Base-by-base conservation (phyloP, 2,888 invertebrate genomes). In the Ichneumoninae sp. region DNA sequence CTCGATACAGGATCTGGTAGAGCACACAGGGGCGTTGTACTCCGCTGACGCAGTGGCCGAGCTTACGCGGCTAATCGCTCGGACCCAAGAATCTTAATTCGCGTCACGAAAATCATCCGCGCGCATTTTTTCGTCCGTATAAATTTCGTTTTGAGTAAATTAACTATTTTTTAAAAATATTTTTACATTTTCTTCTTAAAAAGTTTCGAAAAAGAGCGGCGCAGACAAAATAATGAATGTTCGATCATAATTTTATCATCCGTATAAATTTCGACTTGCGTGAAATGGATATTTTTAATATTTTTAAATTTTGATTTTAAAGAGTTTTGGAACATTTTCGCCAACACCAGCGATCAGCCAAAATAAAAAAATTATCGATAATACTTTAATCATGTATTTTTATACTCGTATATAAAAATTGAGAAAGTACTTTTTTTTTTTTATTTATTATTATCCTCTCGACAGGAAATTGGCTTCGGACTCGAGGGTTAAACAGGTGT, bases 1-100 rank as follows among this genome's bases (percentile, higher is more conserved):
- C 62, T 69, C 74, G 80, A 80, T 60, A 60, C 74, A 26, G 74
- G 60, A 74, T 80, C 22, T 60, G 60, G 69, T 69, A 36, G 40
- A 40, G 75, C 44, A 65, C 33, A 47, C 44, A 22, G 60, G 44
- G 26, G 50, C 40, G 30, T 69, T 10, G 74, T 69, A 69, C 57
- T 62, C 10, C 19, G 60, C 26, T 74, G 26, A 47, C 57, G 47
- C 69, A 13, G 33, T 19, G 44, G 65, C 36, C 5, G 7, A 50
- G 65, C 22, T 57, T 26, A 57, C 26, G 3, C 57, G 57, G 22
- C 26, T 13, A 26, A 57, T 57, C 26, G 26, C 22, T 22, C 57
- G 4, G 26, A 26, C 13, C 26, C 22, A 22, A 57, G 8, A 57
- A 26, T 26, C 22, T 26, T 57, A 13, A 10, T 57, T 10, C 22